Evolutionary conservation across 2,113 vertebrate genomes (phyloP).

Genomic region (Oncorhynchus masou): DNA sequence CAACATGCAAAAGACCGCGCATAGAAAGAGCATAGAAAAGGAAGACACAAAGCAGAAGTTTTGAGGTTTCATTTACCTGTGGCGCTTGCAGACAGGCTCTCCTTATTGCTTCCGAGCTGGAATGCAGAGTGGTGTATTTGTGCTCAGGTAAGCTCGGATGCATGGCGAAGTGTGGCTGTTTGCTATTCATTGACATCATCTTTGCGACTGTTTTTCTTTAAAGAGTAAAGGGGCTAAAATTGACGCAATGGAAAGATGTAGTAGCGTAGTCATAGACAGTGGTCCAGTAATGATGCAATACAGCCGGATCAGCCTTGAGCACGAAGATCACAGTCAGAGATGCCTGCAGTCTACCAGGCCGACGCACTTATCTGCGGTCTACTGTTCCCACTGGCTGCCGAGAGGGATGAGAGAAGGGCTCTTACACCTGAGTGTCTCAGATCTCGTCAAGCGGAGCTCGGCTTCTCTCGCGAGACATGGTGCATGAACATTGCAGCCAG

Average conservation of each 20-base stretch:
- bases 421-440: conserved; percentile 97
- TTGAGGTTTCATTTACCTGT: conserved; percentile 84
- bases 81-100: conserved; percentile 98
- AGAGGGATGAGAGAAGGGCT: conserved; percentile 85
- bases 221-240: conserved; percentile 61
- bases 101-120: conserved; percentile 98
- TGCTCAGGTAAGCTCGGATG: conserved; percentile 96
- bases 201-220: conserved; percentile 84
- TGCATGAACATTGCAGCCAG: conserved; percentile 56
- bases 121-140: conserved; percentile 98
- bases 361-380: conserved; percentile 80
- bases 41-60: conserved; percentile 55
- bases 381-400: conserved; percentile 82
- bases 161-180: conserved; percentile 99
- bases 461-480: conserved; percentile 92
- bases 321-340: conserved; percentile 74
- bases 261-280: conserved; percentile 54
- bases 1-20: conserved; percentile 42
- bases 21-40: conserved; percentile 6
- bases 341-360: conserved; percentile 80
- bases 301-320: conserved; percentile 71
- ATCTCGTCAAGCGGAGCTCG: conserved; percentile 85
- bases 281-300: conserved; percentile 67
- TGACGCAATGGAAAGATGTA: conserved; percentile 43
- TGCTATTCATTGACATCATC: conserved; percentile 99